Evolutionary conservation across 2,797 vertebrate species (phyloP).

Genomic region (Thripadectes ignobilis): DNA sequence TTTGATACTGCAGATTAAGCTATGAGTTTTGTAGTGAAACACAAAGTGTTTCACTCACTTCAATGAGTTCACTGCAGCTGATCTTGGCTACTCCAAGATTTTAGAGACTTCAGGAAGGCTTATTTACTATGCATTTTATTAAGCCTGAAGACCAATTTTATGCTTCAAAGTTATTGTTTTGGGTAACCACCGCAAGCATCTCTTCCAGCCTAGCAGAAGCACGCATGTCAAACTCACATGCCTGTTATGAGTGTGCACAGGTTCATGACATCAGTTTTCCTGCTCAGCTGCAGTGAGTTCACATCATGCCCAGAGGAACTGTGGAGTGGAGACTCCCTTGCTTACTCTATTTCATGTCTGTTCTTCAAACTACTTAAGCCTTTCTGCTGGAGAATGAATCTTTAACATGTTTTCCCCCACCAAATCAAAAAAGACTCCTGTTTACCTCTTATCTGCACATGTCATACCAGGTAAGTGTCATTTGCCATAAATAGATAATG

Average conservation of each 20-base stretch:
- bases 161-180: background rate
- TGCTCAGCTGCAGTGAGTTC: background rate
- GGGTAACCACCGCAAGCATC: background rate
- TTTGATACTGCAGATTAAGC: background rate
- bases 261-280: background rate
- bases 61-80: background rate
- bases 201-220: background rate
- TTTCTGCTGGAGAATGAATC: background rate
- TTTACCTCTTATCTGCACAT: background rate
- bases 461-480: background rate
- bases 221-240: background rate
- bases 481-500: background rate
- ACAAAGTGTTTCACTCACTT: background rate
- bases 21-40: background rate
- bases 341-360: background rate
- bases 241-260: background rate
- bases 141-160: background rate
- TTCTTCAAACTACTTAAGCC: background rate
- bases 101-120: background rate
- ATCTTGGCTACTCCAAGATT: background rate
- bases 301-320: background rate
- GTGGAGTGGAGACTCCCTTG: background rate
- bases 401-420: background rate
- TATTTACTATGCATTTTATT: background rate
- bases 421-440: fast-evolving